A percentile compares a stretch with the other conserved stretches of the same genome.
These are phyloP conservation scores for Mellilla xanthometata DNA, from an alignment of 2,888 invertebrate genomes.

Conservation along the genomic window DNA sequence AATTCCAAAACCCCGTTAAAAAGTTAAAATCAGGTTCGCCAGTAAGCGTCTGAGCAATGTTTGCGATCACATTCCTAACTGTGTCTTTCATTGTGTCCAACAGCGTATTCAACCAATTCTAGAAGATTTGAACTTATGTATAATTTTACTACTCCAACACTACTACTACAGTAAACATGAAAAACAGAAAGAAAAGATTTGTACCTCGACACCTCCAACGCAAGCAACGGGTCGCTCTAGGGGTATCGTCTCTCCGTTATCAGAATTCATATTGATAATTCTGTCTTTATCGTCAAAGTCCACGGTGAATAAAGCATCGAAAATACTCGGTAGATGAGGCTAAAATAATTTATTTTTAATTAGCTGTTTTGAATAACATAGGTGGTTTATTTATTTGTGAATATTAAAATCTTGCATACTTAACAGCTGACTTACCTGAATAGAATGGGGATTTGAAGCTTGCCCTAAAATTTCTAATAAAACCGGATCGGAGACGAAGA, in stretches of 20 bases:
- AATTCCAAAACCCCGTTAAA: constrained; percentile 86
- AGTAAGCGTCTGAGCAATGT: constrained; percentile 84
- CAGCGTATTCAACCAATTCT: constrained; percentile 89
- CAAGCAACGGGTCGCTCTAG: constrained; percentile 88
- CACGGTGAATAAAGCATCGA: constrained; percentile 91
- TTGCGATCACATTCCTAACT: constrained; percentile 87
- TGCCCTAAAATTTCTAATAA: constrained; percentile 94
- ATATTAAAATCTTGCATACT: too few relatives aligned
- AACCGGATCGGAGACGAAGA: constrained; percentile 95
- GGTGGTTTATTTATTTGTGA: too few relatives aligned
- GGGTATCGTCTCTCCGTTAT: constrained; percentile 88
- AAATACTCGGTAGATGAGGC: constrained; percentile 91
- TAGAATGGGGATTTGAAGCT: constrained; percentile 93
- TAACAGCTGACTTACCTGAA: constrained; percentile 72
- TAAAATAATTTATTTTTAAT: too few relatives aligned
- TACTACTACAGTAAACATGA: too few relatives aligned
- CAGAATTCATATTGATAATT: constrained; percentile 89
- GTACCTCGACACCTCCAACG: constrained; percentile 89
- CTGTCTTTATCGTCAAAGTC: constrained; percentile 91
- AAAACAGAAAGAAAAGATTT: background rate
- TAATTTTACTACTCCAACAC: too few relatives aligned
- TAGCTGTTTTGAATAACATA: too few relatives aligned
- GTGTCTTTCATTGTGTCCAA: constrained; percentile 88
- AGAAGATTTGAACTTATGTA: background rate
- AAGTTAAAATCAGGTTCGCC: constrained; percentile 89